phyloP scores from a whole-genome alignment of 2,888 invertebrate species.

The Myopa testacea region DNA sequence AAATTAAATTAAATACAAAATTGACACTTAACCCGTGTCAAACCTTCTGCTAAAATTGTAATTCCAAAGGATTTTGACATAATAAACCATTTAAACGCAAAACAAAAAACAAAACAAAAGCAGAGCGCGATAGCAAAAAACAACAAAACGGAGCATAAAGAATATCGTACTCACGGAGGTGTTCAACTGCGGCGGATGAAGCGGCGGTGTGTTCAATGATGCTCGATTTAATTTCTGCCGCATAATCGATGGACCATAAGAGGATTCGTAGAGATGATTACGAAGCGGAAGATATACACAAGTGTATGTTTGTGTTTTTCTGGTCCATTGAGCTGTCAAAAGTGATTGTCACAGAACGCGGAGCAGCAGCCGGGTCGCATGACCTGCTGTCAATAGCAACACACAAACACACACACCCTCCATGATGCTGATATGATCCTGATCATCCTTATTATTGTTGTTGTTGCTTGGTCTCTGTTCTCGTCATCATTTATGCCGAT shows the following conservation, averaged over 20 bases:
- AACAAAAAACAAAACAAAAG: background rate
- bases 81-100: background rate
- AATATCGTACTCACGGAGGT: background rate
- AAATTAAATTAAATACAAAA: background rate
- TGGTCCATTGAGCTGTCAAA: constrained; percentile 53
- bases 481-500: background rate
- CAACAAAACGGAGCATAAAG: background rate
- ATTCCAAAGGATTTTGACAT: constrained; percentile 8
- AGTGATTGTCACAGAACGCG: constrained; percentile 41
- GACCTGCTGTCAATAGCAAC: constrained; percentile 19
- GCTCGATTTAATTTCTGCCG: constrained; percentile 42
- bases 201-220: constrained; percentile 35
- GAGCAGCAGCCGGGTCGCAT: background rate
- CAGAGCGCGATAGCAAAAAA: background rate
- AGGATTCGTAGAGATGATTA: background rate
- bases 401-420: background rate
- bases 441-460: background rate
- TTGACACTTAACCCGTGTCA: background rate
- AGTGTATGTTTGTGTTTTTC: constrained; percentile 32
- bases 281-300: background rate
- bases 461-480: background rate
- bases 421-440: background rate
- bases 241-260: constrained; percentile 35
- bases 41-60: constrained; percentile 5
- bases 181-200: constrained; percentile 10